Evolutionary conservation across 2,797 vertebrate genomes (phyloP).

Genomic region (Pipistrellus pipistrellus): DNA sequence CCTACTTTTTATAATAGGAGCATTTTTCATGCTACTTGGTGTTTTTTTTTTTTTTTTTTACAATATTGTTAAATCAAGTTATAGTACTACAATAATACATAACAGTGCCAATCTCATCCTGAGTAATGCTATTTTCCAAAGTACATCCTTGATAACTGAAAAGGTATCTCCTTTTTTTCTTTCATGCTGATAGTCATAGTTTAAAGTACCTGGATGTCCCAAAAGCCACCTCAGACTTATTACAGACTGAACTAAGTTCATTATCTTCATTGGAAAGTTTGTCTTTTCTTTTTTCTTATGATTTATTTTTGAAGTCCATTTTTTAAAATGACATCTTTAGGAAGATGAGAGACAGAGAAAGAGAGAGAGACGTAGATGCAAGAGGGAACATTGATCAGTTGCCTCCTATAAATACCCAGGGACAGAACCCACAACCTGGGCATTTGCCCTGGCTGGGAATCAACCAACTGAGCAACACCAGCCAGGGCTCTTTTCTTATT

Average conservation of each 20-base stretch:
- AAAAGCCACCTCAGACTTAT: background rate
- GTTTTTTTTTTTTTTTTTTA: background rate
- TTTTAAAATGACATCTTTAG: background rate
- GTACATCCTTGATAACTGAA: background rate
- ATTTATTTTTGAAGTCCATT: background rate
- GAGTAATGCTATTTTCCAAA: slow-evolving; percentile 16
- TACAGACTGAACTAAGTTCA: slow-evolving; percentile 1
- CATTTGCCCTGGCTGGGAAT: background rate
- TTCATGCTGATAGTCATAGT: background rate
- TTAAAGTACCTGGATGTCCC: background rate
- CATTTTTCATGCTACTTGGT: slow-evolving; percentile 52
- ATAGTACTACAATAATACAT: background rate
- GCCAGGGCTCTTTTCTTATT: background rate
- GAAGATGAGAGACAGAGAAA: too few species aligned
- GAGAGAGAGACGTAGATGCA: background rate
- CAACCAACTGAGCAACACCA: background rate
- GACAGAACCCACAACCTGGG: background rate
- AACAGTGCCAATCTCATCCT: background rate
- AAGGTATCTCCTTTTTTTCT: background rate
- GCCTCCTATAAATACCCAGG: background rate
- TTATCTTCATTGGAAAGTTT: background rate
- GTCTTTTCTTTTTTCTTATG: background rate
- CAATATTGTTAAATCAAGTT: background rate
- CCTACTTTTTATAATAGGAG: background rate
- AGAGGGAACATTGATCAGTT: too few species aligned